These are phyloP conservation scores for Charaxes varanes DNA, from an alignment of 1,140 invertebrate genomes.

Conservation along the genomic window DNA sequence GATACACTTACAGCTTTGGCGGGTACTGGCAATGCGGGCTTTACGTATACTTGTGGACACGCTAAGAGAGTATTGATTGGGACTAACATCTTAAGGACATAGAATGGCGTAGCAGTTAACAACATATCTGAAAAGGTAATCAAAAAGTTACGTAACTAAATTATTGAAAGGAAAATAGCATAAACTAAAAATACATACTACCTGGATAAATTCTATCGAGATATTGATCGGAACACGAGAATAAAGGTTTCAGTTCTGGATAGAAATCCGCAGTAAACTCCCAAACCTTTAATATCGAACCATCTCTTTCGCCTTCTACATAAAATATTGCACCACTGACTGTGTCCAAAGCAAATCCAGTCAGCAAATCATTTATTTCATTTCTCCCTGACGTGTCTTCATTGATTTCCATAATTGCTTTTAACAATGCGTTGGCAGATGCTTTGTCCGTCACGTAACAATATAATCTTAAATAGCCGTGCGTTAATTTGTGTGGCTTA, in stretches of 20 bases:
- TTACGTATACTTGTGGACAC: conserved; percentile 43
- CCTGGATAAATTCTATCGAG: conserved; percentile 47
- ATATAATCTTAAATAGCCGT: conserved; percentile 45
- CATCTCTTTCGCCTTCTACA: conserved; percentile 46
- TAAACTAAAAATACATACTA: conserved; percentile 15
- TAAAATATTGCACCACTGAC: conserved; percentile 41
- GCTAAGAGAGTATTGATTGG: conserved; percentile 39
- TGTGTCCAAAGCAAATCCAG: conserved; percentile 50
- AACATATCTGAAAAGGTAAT: conserved; percentile 23
- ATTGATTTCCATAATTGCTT: conserved; percentile 39
- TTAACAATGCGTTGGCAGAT: conserved; percentile 26
- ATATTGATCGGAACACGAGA: conserved; percentile 44
- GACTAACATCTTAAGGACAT: conserved; percentile 44
- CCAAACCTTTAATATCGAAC: conserved; percentile 43
- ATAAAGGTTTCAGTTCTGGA: conserved; percentile 35
- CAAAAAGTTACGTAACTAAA: not conserved
- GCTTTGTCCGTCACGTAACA: conserved; percentile 23
- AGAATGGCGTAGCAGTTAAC: conserved; percentile 30
- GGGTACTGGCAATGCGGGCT: conserved; percentile 42
- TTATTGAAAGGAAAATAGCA: not conserved
- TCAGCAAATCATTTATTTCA: conserved; percentile 29
- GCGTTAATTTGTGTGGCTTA: conserved; percentile 23
- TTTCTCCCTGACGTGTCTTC: conserved; percentile 14
- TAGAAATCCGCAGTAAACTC: conserved; percentile 41
- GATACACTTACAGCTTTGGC: conserved; percentile 41